phyloP scores from a whole-genome alignment of 1,140 invertebrate species.

The Thaumatotibia leucotreta region DNA sequence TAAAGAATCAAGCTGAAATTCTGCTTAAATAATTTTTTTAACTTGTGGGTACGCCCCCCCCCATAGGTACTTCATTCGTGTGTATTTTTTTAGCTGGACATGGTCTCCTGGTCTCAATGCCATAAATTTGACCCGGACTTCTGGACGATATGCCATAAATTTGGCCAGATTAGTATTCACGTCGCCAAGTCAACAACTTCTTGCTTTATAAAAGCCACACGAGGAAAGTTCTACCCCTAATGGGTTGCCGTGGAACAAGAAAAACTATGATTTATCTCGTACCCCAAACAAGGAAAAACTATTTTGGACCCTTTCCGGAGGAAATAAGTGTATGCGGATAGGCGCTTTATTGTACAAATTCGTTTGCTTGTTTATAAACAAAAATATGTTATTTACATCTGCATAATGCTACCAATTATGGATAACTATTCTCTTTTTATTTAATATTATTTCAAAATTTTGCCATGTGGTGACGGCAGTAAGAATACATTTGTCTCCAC shows the following conservation, averaged over 20 bases:
- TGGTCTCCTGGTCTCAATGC: too few relatives aligned
- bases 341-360: too few relatives aligned
- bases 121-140: too few relatives aligned
- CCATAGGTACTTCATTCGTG: too few relatives aligned
- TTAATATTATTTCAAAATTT: too few relatives aligned
- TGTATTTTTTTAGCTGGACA: too few relatives aligned
- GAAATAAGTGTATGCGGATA: not conserved
- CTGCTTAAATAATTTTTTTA: too few relatives aligned
- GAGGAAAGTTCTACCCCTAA: slow-evolving; percentile 9
- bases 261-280: slow-evolving; percentile 9
- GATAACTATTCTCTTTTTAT: too few relatives aligned
- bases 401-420: not conserved
- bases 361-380: not conserved
- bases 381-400: not conserved
- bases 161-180: not conserved
- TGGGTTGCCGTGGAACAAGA: slow-evolving; percentile 2
- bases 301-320: not conserved
- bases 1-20: too few relatives aligned
- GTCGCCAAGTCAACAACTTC: not conserved
- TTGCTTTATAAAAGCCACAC: not conserved
- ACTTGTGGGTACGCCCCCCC: too few relatives aligned
- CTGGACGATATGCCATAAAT: not conserved
- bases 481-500: too few relatives aligned
- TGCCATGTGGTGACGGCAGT: too few relatives aligned
- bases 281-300: slow-evolving; percentile 6